phyloP scores from a whole-genome alignment of 2,797 vertebrate species.

The Chelmon rostratus region DNA sequence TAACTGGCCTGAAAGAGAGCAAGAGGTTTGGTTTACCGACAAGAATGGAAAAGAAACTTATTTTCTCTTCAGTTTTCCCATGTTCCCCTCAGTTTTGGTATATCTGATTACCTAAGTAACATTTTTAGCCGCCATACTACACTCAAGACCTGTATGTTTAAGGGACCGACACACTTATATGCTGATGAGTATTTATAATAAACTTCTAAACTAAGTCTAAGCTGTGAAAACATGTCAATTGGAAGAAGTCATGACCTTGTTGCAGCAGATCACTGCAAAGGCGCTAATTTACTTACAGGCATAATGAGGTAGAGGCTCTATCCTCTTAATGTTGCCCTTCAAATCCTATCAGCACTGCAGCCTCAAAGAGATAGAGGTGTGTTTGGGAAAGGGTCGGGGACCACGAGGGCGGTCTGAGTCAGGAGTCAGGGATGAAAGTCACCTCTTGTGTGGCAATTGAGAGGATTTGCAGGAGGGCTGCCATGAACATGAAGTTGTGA shows the following conservation, averaged over 20 bases:
- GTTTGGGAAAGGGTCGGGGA: not conserved
- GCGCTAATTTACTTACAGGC: conserved; percentile 62
- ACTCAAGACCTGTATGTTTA: not conserved
- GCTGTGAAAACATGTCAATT: not conserved
- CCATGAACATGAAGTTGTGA: not conserved
- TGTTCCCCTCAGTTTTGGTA: not conserved
- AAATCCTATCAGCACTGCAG: conserved; percentile 71
- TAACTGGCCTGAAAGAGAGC: not conserved
- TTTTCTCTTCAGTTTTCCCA: not conserved
- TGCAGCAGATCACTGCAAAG: conserved; percentile 23
- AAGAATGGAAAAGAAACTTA: not conserved
- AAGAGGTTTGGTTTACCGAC: not conserved
- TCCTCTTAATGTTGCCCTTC: conserved; percentile 71
- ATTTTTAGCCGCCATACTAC: no score
- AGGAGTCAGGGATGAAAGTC: conserved; percentile 4
- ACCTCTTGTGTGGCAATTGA: not conserved
- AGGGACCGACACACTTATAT: not conserved
- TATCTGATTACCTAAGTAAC: not conserved
- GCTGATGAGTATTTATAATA: conserved; percentile 49
- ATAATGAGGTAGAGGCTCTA: conserved; percentile 52
- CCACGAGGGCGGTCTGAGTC: not conserved
- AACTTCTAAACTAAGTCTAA: conserved; percentile 23
- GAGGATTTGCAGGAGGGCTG: not conserved
- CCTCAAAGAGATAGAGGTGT: not conserved
- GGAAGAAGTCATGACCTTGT: not conserved